phyloP scores from a whole-genome alignment of 1,140 invertebrate species.

The Chironomus striatipennis region DNA sequence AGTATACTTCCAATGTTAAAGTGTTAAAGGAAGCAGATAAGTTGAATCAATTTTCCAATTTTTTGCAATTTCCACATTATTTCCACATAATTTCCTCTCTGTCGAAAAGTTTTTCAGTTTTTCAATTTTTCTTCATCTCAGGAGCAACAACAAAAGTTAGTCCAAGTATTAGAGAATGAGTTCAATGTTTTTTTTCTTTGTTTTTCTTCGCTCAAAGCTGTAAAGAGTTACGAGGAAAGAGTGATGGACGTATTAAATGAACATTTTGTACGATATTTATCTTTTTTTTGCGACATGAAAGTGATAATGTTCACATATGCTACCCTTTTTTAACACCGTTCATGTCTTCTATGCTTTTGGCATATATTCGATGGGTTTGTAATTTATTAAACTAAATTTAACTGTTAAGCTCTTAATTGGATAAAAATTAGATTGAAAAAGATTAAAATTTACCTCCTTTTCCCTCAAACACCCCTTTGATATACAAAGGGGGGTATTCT shows the following conservation, averaged over 20 bases:
- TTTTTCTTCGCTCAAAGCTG: too few species aligned
- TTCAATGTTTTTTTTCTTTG: too few species aligned
- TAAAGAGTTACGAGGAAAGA: neutral
- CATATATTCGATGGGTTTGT: neutral
- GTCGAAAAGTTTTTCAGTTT: neutral
- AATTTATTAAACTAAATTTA: neutral
- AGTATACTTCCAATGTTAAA: too few species aligned
- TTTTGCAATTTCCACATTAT: constrained; percentile 8
- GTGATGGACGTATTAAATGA: neutral
- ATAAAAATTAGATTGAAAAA: neutral
- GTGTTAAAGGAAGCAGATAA: neutral
- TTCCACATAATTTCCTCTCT: constrained; percentile 13
- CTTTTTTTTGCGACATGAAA: neutral
- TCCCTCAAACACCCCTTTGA: too few species aligned
- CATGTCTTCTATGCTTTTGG: neutral
- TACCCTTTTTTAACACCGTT: neutral
- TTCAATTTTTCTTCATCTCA: neutral
- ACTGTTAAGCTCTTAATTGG: neutral
- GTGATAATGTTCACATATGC: too few species aligned
- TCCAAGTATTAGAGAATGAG: neutral
- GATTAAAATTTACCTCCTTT: neutral
- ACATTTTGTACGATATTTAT: neutral
- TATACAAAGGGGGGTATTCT: too few species aligned
- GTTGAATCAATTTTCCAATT: neutral
- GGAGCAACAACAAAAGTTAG: neutral